Evolutionary conservation across 2,888 invertebrate genomes (phyloP).

Genomic region (Augochlorella aurata): DNA sequence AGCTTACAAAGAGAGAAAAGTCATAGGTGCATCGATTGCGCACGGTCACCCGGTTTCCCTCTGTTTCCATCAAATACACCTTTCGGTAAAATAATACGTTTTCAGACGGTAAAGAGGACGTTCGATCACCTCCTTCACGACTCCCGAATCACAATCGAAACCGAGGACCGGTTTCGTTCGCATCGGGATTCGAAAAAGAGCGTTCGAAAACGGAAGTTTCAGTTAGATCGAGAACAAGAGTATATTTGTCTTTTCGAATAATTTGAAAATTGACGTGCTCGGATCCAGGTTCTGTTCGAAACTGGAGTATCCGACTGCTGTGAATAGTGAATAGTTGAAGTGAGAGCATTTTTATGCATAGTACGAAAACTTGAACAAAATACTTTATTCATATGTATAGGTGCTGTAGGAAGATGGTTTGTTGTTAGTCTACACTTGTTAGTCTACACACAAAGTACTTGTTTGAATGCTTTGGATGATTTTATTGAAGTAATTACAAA

Average conservation of each 20-base stretch:
- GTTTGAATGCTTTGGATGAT: background rate
- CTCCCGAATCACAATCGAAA: background rate
- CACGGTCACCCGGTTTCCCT: slow-evolving; percentile 68
- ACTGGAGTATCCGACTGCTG: background rate
- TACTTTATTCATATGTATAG: slow-evolving; percentile 2
- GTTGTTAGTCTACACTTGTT: background rate
- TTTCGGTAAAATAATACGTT: slow-evolving; percentile 12
- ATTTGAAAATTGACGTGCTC: background rate
- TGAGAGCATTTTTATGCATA: slow-evolving; percentile 5
- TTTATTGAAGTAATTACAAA: background rate
- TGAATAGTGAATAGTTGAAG: background rate
- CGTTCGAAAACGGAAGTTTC: background rate
- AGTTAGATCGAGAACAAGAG: background rate
- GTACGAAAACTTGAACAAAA: background rate
- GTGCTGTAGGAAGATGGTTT: background rate
- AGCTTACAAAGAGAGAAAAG: slow-evolving; percentile 55
- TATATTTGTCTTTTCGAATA: background rate
- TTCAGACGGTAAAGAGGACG: background rate
- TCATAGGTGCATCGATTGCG: slow-evolving; percentile 69
- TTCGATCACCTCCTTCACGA: background rate
- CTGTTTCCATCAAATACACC: slow-evolving; percentile 48
- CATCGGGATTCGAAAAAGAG: background rate
- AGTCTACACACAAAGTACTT: background rate
- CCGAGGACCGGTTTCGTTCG: background rate
- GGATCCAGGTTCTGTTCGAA: slow-evolving; percentile 1